These are phyloP conservation scores for Struthio camelus DNA, from an alignment of 2,113 vertebrate species.

Conservation along the genomic window DNA sequence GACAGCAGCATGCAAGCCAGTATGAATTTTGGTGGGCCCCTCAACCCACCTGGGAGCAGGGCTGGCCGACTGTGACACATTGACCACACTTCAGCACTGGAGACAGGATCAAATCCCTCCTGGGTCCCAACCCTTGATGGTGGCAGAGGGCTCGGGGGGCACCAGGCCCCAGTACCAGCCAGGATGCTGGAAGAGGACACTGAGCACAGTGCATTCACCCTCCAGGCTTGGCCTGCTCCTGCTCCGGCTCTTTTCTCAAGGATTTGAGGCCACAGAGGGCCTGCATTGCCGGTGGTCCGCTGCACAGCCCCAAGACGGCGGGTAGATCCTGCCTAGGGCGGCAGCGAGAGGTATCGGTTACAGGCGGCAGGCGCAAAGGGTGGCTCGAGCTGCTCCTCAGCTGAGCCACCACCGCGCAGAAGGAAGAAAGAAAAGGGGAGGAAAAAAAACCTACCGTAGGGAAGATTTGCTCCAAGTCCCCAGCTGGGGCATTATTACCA, in stretches of 20 bases:
- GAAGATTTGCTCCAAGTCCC: slow-evolving; percentile 32
- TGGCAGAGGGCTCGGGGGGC: background rate
- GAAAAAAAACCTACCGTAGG: background rate
- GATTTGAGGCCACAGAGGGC: background rate
- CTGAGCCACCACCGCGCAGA: rapidly evolving
- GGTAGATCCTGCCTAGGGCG: background rate
- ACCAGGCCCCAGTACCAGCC: too few species aligned
- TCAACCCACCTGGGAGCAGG: background rate
- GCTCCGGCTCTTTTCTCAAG: background rate
- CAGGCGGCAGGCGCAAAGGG: background rate
- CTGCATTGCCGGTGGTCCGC: background rate
- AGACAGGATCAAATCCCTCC: background rate
- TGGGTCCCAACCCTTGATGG: background rate
- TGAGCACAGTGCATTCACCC: background rate
- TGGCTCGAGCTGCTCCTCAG: rapidly evolving
- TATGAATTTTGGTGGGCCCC: background rate
- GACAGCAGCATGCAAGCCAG: rapidly evolving
- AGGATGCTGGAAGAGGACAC: background rate
- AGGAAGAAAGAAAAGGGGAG: background rate
- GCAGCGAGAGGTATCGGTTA: background rate
- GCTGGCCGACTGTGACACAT: rapidly evolving
- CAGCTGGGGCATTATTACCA: background rate
- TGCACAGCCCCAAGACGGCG: background rate
- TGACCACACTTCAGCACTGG: background rate
- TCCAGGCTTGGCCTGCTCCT: background rate